These are phyloP conservation scores for Muscicapa striata DNA, from an alignment of 2,797 vertebrate species.

Conservation along the genomic window DNA sequence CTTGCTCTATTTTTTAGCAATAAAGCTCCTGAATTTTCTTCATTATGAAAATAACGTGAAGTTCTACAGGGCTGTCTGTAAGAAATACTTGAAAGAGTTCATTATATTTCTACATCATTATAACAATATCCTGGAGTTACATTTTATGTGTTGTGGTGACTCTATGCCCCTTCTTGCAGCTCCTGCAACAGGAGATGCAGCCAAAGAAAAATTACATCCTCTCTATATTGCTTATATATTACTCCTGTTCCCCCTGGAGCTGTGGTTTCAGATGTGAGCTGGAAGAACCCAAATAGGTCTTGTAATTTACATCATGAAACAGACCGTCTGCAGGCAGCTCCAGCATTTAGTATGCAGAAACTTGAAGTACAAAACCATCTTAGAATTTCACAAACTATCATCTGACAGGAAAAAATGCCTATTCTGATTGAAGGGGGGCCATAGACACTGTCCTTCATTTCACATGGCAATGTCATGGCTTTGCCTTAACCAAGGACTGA, in stretches of 20 bases:
- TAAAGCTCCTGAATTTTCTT: constrained; percentile 18
- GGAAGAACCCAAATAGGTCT: neutral
- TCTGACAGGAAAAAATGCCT: neutral
- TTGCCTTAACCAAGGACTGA: neutral
- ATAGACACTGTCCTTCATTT: neutral
- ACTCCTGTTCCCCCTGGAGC: neutral
- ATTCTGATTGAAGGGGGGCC: neutral
- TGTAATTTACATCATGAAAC: neutral
- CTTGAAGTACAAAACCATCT: neutral
- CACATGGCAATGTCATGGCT: neutral
- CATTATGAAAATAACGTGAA: neutral
- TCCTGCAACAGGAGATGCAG: neutral
- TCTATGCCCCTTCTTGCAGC: neutral
- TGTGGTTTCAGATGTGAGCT: neutral
- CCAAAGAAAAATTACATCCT: neutral
- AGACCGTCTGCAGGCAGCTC: neutral
- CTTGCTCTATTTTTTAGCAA: constrained; percentile 5
- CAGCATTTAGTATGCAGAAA: neutral
- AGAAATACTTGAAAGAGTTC: constrained; percentile 27
- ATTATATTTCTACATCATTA: constrained; percentile 1
- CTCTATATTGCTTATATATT: neutral
- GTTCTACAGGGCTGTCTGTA: neutral
- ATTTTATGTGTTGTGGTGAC: neutral
- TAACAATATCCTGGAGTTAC: neutral
- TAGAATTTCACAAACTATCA: neutral